Base-by-base conservation (phyloP, 30 jellyfish, hydroid and myxozoan genomes). In the Clytia hemisphaerica region DNA sequence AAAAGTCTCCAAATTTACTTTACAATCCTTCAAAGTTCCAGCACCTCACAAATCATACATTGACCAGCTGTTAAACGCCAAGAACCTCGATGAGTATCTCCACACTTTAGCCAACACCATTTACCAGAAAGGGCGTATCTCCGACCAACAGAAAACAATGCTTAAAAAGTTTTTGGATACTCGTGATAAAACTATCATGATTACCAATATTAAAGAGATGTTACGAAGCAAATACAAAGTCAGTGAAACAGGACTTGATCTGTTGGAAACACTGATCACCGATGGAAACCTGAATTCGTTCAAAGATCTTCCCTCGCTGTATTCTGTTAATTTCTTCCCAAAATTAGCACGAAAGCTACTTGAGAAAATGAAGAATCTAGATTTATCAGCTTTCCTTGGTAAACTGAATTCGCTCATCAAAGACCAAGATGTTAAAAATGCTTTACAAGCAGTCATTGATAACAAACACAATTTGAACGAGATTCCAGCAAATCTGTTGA, bases 371-470 rank as follows among this genome's bases (percentile, higher is more conserved):
- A n/a, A n/a, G n/a, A n/a, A n/a, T n/a, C n/a, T n/a, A n/a, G n/a
- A n/a, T n/a, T n/a, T n/a, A n/a, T n/a, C n/a, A n/a, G n/a, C n/a
- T n/a, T n/a, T n/a, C n/a, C n/a, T n/a, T n/a, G 58, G 67, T 55
- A 80, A 80, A 51, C 90, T 64, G 76, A 53, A 76, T 2, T 67
- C 67, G 9, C 57, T 77, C 71, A 47, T 70, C 0, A 77, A 69
- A 37, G 51, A 32, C 29, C 31, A 40, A 27, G 54, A 63, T 37
- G 90, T 80, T 1, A 48, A 37, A 27, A 45, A n/a, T n/a, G n/a
- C n/a, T n/a, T n/a, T n/a, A n/a, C n/a, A n/a, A n/a, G n/a, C n/a
- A n/a, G n/a, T n/a, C n/a, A n/a, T n/a, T n/a, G n/a, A n/a, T n/a
- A n/a, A n/a, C n/a, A n/a, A n/a, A n/a, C n/a, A n/a, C n/a, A 6